A percentile compares a stretch with the other conserved stretches of the same genome.
Evolutionary conservation across 1,140 invertebrate species (phyloP).

Genomic region (Drosophila sechellia): DNA sequence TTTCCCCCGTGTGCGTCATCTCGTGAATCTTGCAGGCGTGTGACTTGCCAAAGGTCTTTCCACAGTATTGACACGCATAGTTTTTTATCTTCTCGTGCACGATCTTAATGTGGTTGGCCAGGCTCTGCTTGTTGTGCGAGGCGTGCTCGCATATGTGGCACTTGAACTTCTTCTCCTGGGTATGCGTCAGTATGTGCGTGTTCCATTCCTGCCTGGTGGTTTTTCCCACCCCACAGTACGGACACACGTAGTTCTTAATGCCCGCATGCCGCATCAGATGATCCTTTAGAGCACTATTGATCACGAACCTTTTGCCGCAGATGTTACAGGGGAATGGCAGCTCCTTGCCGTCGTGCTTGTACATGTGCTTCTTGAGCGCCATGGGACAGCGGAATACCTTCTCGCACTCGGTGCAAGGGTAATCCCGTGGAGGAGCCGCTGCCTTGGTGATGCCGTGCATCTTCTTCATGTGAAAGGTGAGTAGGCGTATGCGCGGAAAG

Average conservation of each 20-base stretch:
- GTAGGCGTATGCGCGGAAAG: conserved; percentile 74
- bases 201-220: conserved; percentile 82
- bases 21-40: conserved; percentile 83
- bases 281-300: conserved; percentile 77
- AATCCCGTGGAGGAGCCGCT: conserved; percentile 67
- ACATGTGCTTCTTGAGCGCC: conserved; percentile 85
- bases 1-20: conserved; percentile 85
- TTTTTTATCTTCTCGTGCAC: conserved; percentile 83
- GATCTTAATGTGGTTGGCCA: conserved; percentile 79
- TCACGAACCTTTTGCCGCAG: conserved; percentile 85
- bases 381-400: conserved; percentile 79
- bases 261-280: conserved; percentile 81
- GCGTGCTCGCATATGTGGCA: conserved; percentile 78
- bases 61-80: conserved; percentile 80
- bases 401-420: conserved; percentile 77
- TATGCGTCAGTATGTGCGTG: conserved; percentile 79
- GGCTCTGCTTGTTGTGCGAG: conserved; percentile 77
- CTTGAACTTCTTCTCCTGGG: conserved; percentile 81
- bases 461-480: conserved; percentile 81
- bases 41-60: conserved; percentile 82
- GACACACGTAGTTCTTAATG: conserved; percentile 82
- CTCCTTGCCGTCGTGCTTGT: conserved; percentile 86
- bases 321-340: conserved; percentile 86
- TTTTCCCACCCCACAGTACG: conserved; percentile 79
- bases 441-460: conserved; percentile 76